Percentiles rank a stretch among this genome's conserved stretches.
Evolutionary conservation across 2,888 invertebrate genomes (phyloP).

Genomic region (Ischnura elegans): DNA sequence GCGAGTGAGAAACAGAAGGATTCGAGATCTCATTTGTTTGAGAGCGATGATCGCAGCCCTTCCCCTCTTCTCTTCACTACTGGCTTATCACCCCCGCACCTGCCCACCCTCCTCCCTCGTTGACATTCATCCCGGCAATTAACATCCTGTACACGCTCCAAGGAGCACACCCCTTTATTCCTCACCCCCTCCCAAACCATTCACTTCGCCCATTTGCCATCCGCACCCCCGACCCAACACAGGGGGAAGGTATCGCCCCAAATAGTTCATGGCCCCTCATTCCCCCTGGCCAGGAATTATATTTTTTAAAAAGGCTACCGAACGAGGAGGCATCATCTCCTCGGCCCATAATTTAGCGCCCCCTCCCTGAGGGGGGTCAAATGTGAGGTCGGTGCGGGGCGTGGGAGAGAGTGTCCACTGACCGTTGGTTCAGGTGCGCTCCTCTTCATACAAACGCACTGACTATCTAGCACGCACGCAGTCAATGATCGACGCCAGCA

Average conservation of each 20-base stretch:
- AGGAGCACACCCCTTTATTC: not conserved
- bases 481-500: too few species aligned
- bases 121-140: conserved; percentile 65
- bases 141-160: conserved; percentile 32
- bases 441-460: not conserved
- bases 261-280: not conserved
- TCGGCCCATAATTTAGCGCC: not conserved
- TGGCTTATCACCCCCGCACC: not conserved
- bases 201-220: not conserved
- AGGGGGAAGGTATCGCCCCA: not conserved
- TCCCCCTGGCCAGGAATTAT: not conserved
- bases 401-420: not conserved
- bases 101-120: not conserved
- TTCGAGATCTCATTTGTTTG: too few species aligned
- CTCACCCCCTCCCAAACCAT: not conserved
- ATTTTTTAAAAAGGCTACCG: not conserved
- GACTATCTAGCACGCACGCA: too few species aligned
- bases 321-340: not conserved
- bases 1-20: too few species aligned
- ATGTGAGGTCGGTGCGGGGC: not conserved
- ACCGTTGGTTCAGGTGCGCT: conserved; percentile 1
- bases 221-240: not conserved
- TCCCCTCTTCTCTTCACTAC: not conserved
- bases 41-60: not conserved
- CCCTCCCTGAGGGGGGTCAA: not conserved